Conservation (phyloP, 2,113 vertebrate species). For the Hypanus sabinus region DNA sequence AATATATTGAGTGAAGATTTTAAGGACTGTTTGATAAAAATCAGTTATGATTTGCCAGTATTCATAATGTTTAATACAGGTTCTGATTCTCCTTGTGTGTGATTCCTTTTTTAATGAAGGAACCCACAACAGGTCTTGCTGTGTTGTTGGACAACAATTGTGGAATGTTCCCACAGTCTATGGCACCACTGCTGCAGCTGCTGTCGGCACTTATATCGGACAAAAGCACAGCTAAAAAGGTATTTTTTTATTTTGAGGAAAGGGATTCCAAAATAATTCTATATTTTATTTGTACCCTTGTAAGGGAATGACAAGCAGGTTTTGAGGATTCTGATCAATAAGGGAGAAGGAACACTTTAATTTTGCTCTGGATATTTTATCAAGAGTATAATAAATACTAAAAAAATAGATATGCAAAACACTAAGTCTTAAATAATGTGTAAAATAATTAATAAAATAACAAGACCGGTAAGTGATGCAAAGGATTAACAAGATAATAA, state of each 20-base stretch:
- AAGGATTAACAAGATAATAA: no score
- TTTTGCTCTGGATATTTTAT: no score
- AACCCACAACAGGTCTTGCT: conserved; percentile 83
- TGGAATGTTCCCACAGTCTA: conserved; percentile 86
- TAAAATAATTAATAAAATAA: no score
- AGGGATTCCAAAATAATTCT: neutral
- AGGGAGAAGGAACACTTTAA: no score
- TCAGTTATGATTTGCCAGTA: neutral
- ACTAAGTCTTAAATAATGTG: no score
- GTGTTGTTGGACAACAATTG: conserved; percentile 88
- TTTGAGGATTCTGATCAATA: no score
- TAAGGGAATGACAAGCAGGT: no score
- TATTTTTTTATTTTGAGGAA: conserved; percentile 43
- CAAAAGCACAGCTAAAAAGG: conserved; percentile 90
- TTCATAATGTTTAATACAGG: neutral
- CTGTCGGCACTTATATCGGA: conserved; percentile 84
- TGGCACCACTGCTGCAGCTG: conserved; percentile 80
- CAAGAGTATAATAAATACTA: no score
- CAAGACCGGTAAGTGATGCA: no score
- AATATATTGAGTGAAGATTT: neutral
- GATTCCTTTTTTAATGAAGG: conserved; percentile 52
- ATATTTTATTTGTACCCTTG: neutral
- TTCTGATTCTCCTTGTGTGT: neutral
- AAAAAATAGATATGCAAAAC: no score
- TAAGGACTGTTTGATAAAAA: neutral